Evolutionary conservation across 2,888 invertebrate genomes (phyloP).

Genomic region (Malthinus flaveolus): DNA sequence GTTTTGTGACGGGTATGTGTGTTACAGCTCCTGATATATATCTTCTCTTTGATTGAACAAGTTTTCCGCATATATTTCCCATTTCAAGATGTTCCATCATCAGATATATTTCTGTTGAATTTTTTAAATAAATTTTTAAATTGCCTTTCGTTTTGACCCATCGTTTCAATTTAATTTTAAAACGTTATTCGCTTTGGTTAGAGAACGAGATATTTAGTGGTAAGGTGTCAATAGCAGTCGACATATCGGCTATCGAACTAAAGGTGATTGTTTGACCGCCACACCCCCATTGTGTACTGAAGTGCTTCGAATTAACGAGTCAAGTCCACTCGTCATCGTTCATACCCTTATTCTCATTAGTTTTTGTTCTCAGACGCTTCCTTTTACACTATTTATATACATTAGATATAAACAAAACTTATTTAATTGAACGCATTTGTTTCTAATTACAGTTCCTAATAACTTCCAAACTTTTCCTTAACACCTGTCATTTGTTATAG

Average conservation of each 20-base stretch:
- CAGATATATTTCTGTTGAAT: slow-evolving; percentile 14
- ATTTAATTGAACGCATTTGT: too few relatives aligned
- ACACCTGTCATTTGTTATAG: too few relatives aligned
- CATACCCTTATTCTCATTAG: slow-evolving; percentile 19
- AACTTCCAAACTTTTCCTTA: too few relatives aligned
- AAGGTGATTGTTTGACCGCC: slow-evolving; percentile 46
- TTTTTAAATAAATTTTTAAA: slow-evolving; percentile 21
- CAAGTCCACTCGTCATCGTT: slow-evolving; percentile 38
- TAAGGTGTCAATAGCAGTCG: slow-evolving; percentile 42
- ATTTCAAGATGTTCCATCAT: slow-evolving; percentile 16
- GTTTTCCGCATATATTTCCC: slow-evolving; percentile 29
- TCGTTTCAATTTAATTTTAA: slow-evolving; percentile 27
- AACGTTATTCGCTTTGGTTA: slow-evolving; percentile 16
- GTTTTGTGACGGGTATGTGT: slow-evolving; percentile 29
- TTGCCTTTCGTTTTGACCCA: slow-evolving; percentile 5
- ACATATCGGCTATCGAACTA: slow-evolving; percentile 42
- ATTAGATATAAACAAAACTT: too few relatives aligned
- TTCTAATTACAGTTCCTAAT: too few relatives aligned
- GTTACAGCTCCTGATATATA: slow-evolving; percentile 26
- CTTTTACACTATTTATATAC: background rate
- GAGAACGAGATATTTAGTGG: slow-evolving; percentile 30
- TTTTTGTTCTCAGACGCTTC: background rate
- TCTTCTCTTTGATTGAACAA: slow-evolving; percentile 33
- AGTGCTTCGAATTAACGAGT: slow-evolving; percentile 44
- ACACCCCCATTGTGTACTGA: slow-evolving; percentile 37